These are phyloP conservation scores for Eumacrocentrus americanus DNA, from an alignment of 2,888 invertebrate species.

Conservation along the genomic window DNA sequence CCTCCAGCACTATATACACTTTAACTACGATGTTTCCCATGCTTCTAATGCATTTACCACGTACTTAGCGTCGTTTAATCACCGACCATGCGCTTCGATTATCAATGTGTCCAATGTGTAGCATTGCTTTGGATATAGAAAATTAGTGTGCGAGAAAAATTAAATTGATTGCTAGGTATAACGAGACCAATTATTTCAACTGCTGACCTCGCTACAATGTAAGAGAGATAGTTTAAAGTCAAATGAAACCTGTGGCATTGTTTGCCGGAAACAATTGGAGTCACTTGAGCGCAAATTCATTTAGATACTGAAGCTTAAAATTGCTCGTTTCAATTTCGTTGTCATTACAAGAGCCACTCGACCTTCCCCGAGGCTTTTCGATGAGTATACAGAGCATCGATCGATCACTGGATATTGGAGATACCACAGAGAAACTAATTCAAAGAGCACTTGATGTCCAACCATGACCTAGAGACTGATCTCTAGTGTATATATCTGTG, in stretches of 20 bases:
- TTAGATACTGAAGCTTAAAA: not conserved
- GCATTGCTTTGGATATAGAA: not conserved
- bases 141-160: constrained; percentile 1
- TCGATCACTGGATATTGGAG: not conserved
- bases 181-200: constrained; percentile 1
- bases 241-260: constrained; percentile 8
- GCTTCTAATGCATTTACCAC: not conserved
- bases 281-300: constrained; percentile 2
- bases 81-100: too few species aligned
- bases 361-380: not conserved
- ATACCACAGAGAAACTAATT: not conserved
- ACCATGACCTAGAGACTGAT: constrained; percentile 24
- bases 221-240: not conserved
- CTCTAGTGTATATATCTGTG: not conserved
- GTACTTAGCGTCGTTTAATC: too few species aligned
- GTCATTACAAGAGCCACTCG: not conserved
- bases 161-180: too few species aligned
- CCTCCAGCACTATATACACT: too few species aligned
- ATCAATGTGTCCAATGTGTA: too few species aligned
- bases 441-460: constrained; percentile 12
- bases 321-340: constrained; percentile 1
- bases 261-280: not conserved
- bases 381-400: not conserved
- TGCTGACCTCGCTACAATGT: not conserved
- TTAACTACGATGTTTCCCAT: too few species aligned